A percentile compares a stretch with the other conserved stretches of the same genome.
phyloP scores from a whole-genome alignment of 2,888 invertebrate species.

The Dryobotodes eremita region DNA sequence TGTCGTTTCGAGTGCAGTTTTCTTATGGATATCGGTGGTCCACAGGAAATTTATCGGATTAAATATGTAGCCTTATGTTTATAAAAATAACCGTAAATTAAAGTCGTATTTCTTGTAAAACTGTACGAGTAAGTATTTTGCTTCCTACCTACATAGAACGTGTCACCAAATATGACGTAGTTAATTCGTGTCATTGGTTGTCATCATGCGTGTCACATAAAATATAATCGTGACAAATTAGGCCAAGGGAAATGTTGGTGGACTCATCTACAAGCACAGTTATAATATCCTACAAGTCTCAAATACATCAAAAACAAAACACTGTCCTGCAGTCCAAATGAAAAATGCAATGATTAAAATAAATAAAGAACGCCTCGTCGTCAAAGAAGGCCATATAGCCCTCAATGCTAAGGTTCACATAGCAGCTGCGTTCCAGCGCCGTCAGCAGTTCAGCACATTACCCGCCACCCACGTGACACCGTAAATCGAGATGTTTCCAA shows the following conservation, averaged over 20 bases:
- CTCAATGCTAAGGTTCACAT: conserved; percentile 73
- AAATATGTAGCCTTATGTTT: neutral
- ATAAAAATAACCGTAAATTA: neutral
- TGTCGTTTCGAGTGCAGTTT: neutral
- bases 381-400: conserved; percentile 31
- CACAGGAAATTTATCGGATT: neutral
- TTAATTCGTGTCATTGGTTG: too few relatives aligned
- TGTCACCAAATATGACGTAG: too few relatives aligned
- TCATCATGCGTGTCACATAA: neutral
- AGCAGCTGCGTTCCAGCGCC: conserved; percentile 69
- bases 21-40: neutral
- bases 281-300: neutral
- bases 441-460: conserved; percentile 86
- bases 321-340: neutral
- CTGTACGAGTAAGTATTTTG: neutral
- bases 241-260: neutral
- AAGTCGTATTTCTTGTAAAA: neutral
- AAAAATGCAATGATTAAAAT: conserved; percentile 1
- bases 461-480: conserved; percentile 77
- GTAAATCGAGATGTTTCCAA: conserved; percentile 81
- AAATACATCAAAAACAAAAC: conserved; percentile 5
- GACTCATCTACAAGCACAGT: neutral
- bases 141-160: neutral
- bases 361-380: neutral
- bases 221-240: neutral